phyloP scores from a whole-genome alignment of 1,140 invertebrate species.

The Penaeus chinensis region DNA sequence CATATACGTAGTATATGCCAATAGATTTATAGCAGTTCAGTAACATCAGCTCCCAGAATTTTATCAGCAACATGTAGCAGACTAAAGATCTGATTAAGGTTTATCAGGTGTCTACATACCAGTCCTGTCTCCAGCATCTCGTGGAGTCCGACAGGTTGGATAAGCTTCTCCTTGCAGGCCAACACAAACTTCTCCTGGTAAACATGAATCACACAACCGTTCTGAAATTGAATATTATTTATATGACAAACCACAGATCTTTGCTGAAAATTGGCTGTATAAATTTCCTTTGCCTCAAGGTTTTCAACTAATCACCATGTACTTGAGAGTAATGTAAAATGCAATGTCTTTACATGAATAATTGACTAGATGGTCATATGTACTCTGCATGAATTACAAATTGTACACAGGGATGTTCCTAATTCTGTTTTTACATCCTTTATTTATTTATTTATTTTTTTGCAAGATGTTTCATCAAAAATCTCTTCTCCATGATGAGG shows the following conservation, averaged over 20 bases:
- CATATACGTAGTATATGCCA: no score
- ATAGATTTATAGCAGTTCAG: no score
- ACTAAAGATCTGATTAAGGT: background rate
- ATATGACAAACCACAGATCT: background rate
- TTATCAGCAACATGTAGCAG: background rate
- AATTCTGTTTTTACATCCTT: background rate
- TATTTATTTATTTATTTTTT: background rate
- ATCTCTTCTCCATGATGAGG: constrained; percentile 8
- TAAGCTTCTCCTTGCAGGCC: constrained; percentile 74
- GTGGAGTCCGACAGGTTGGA: constrained; percentile 73
- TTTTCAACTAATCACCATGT: no score
- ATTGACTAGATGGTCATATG: no score
- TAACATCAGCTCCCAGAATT: background rate
- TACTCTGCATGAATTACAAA: background rate
- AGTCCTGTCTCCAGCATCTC: constrained; percentile 72
- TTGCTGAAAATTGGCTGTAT: background rate
- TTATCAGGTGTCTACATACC: constrained; percentile 13
- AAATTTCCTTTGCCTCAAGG: no score
- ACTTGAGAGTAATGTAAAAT: no score
- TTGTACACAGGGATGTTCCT: background rate
- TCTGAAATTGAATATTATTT: constrained; percentile 26
- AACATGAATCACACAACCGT: constrained; percentile 64
- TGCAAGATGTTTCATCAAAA: background rate
- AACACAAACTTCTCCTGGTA: constrained; percentile 74
- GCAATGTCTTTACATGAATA: no score